A percentile compares a stretch with the other conserved stretches of the same genome.
Evolutionary conservation across 2,113 vertebrate species (phyloP).

Genomic region (Microcebus jonahi): DNA sequence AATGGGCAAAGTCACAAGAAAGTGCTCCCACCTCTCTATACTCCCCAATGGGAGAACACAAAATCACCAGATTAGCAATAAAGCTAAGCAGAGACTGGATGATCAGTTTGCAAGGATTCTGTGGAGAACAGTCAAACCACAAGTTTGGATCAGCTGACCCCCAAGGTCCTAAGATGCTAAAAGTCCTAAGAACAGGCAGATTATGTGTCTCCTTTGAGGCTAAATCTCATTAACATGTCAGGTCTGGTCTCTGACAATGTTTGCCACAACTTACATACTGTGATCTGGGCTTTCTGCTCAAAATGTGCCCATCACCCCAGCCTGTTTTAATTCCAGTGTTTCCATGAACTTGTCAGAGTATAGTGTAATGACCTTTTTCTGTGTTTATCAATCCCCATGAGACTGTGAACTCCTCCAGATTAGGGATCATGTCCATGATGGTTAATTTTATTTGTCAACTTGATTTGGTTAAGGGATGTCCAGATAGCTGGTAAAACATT

Average conservation of each 20-base stretch:
- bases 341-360: conserved; percentile 14
- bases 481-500: not conserved
- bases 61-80: not conserved
- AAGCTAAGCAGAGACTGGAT: not conserved
- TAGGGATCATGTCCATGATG: not conserved
- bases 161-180: not conserved
- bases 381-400: not conserved
- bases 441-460: not conserved
- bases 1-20: not conserved
- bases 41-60: not conserved
- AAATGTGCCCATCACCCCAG: conserved; percentile 31
- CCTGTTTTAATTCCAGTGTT: conserved; percentile 27
- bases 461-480: not conserved
- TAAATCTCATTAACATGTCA: not conserved
- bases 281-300: conserved; percentile 34
- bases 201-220: not conserved
- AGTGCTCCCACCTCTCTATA: not conserved
- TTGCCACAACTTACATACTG: not conserved
- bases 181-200: not conserved
- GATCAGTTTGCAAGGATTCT: not conserved
- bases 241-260: not conserved
- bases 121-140: not conserved
- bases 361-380: conserved; percentile 40
- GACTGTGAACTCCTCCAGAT: not conserved
- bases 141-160: not conserved